phyloP scores from a whole-genome alignment of 2,888 invertebrate species.

The Clusia tigrina region DNA sequence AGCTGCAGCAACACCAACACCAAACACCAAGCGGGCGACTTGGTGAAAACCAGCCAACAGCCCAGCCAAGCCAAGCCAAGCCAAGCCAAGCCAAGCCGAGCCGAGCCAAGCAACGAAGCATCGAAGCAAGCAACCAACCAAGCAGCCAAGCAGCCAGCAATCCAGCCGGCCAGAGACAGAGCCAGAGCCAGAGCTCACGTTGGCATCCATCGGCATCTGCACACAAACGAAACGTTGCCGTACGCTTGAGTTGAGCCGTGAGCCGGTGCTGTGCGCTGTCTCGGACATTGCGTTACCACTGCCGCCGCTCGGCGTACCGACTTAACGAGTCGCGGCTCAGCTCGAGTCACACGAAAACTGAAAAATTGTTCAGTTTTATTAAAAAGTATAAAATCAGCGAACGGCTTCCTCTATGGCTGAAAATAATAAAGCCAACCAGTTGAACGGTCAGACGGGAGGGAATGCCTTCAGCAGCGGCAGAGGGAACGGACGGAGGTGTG shows the following conservation, averaged over 20 bases:
- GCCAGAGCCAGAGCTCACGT: too few relatives aligned
- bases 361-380: background rate
- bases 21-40: background rate
- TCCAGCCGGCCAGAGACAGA: background rate
- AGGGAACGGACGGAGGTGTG: background rate
- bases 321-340: background rate
- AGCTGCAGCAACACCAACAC: background rate
- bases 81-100: background rate
- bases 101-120: background rate
- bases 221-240: slow-evolving; percentile 12
- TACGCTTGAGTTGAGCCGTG: background rate
- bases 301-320: background rate
- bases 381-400: background rate
- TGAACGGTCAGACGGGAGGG: background rate
- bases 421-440: too few relatives aligned
- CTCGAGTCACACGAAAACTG: slow-evolving; percentile 8
- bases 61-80: background rate
- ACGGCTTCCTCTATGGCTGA: slow-evolving; percentile 15
- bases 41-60: background rate
- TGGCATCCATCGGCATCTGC: too few relatives aligned
- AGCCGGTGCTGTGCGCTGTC: background rate
- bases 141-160: slow-evolving; percentile 16
- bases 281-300: slow-evolving; percentile 8
- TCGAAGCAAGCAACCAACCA: background rate
- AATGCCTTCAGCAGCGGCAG: background rate